phyloP scores from a whole-genome alignment of 2,797 vertebrate genomes.

The Sebastes taczanowskii region DNA sequence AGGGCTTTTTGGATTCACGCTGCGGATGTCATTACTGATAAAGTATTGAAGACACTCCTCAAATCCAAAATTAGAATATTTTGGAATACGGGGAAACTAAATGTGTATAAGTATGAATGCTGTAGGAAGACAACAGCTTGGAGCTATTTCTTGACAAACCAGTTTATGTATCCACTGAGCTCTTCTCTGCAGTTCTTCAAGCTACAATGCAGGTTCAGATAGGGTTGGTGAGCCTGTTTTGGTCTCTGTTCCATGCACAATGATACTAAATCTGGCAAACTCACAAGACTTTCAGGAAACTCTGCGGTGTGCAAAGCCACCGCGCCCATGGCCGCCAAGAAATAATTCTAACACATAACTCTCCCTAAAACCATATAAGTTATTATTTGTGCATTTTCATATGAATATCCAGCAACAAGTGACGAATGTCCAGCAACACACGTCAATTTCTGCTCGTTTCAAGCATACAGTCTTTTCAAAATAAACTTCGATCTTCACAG shows the following conservation, averaged over 20 bases:
- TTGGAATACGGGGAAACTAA: neutral
- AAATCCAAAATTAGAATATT: neutral
- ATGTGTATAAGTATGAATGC: neutral
- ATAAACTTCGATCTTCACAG: neutral
- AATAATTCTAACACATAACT: neutral
- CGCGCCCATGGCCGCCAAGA: neutral
- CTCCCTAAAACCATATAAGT: neutral
- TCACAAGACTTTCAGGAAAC: neutral
- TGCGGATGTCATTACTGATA: slow-evolving; percentile 6
- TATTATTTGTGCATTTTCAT: too few species aligned
- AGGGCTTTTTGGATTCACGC: slow-evolving; percentile 15
- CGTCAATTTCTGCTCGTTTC: neutral
- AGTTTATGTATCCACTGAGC: neutral
- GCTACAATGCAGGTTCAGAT: neutral
- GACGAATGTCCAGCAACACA: neutral
- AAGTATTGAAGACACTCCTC: neutral
- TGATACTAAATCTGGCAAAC: neutral
- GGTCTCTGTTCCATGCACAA: neutral
- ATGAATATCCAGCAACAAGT: too few species aligned
- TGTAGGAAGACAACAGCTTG: neutral
- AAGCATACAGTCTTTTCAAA: neutral
- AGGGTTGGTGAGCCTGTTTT: neutral
- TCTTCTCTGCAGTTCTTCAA: neutral
- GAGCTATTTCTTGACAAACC: neutral
- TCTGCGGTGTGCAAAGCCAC: neutral